Percentiles rank a stretch among this genome's conserved stretches.
phyloP scores from a whole-genome alignment of 92 coral and sea anemone species.

The Epizoanthus rinbou region DNA sequence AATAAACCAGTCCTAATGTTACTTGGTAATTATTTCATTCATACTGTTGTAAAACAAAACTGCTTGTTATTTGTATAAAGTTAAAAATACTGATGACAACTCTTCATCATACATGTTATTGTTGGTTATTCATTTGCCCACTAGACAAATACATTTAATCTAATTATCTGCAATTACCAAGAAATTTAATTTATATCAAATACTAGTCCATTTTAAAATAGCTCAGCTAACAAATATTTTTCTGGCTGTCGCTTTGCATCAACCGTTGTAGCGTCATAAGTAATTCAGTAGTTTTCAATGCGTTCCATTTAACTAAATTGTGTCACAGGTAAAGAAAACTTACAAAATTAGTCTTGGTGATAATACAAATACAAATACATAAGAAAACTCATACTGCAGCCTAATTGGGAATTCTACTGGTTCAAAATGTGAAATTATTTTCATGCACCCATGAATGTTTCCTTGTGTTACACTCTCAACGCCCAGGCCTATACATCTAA shows the following conservation, averaged over 20 bases:
- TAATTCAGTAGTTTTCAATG: background rate
- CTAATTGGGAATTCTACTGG: background rate
- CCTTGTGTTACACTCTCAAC: background rate
- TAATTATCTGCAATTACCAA: background rate
- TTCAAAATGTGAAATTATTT: background rate
- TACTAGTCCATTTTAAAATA: background rate
- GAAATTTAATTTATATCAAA: background rate
- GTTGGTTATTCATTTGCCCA: no score
- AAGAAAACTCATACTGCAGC: background rate
- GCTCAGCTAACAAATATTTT: background rate
- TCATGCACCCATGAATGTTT: background rate
- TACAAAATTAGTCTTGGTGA: background rate
- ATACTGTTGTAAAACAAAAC: no score
- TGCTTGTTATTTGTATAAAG: no score
- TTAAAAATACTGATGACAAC: no score
- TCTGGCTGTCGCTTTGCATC: background rate
- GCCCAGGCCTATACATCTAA: background rate
- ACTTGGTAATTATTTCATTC: no score
- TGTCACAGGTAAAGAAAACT: background rate
- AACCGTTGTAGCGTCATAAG: background rate
- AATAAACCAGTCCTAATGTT: no score
- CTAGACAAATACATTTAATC: no score
- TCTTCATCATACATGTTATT: no score
- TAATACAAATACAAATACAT: background rate
- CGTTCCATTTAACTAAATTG: no score